Percentiles rank a stretch among this genome's conserved stretches.
phyloP scores from a whole-genome alignment of 2,113 vertebrate species.

The Dolichotis patagonum region DNA sequence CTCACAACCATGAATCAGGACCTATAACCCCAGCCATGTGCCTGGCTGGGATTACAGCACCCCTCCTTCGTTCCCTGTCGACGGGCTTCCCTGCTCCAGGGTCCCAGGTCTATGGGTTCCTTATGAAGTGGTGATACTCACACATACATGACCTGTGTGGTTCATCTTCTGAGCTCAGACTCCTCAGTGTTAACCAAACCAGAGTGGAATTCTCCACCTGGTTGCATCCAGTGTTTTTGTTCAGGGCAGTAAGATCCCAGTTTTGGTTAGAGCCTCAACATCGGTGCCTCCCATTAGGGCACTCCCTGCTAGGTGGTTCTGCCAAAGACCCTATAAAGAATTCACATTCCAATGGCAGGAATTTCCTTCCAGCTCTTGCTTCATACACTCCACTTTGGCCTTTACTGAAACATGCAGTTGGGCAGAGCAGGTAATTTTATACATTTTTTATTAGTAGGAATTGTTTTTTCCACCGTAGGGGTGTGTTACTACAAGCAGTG shows the following conservation, averaged over 20 bases:
- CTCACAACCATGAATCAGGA: not conserved
- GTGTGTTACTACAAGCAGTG: conserved; percentile 33
- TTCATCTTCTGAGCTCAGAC: not conserved
- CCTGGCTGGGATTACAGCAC: not conserved
- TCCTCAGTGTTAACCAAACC: not conserved
- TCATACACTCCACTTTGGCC: conserved; percentile 20
- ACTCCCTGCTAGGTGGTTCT: conserved; percentile 19
- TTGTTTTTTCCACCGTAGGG: not conserved
- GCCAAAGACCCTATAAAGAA: conserved; percentile 63
- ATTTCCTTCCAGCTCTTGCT: conserved; percentile 54
- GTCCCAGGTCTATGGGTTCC: not conserved
- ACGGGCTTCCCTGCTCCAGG: not conserved
- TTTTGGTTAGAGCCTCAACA: not conserved
- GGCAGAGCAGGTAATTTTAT: conserved; percentile 62
- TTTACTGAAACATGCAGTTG: conserved; percentile 42
- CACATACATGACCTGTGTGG: not conserved
- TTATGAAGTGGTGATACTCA: not conserved
- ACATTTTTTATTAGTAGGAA: conserved; percentile 26
- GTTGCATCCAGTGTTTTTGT: not conserved
- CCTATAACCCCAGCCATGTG: not conserved
- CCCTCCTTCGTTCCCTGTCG: not conserved
- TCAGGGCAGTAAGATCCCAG: not conserved
- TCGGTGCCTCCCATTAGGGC: not conserved
- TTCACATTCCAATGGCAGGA: conserved; percentile 65
- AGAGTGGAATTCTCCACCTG: not conserved